phyloP scores from a whole-genome alignment of 2,888 invertebrate genomes.

The Yponomeuta sedellus region DNA sequence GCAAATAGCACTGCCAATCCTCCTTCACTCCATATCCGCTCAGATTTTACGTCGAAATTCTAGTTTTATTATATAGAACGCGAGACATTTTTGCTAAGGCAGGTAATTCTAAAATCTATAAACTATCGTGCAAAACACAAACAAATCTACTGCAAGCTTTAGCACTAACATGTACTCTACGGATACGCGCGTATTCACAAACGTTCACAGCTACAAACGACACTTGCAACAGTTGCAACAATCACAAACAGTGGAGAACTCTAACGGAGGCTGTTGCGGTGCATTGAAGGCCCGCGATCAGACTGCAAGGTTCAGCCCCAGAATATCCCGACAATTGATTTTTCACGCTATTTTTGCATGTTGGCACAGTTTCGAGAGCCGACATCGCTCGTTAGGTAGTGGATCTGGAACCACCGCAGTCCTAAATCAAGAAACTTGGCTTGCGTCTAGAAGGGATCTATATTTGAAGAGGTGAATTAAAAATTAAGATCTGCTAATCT shows the following conservation, averaged over 20 bases:
- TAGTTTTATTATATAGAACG: too few species aligned
- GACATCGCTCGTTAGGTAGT: slow-evolving; percentile 21
- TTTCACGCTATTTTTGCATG: slow-evolving; percentile 65
- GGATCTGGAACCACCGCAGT: slow-evolving; percentile 21
- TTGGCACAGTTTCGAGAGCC: slow-evolving; percentile 47
- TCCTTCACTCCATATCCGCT: not conserved
- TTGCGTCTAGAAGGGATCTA: not conserved
- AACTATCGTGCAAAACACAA: not conserved
- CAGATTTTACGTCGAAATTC: not conserved
- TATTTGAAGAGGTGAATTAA: not conserved
- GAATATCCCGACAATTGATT: slow-evolving; percentile 59
- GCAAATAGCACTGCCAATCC: not conserved
- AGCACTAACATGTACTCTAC: not conserved
- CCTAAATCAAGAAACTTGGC: slow-evolving; percentile 12
- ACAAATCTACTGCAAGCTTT: not conserved
- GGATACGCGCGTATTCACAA: not conserved
- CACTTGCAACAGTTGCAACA: not conserved
- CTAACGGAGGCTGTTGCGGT: not conserved
- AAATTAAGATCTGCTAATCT: not conserved
- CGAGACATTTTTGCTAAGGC: not conserved
- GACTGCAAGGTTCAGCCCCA: not conserved
- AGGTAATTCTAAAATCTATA: not conserved
- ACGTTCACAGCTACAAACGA: not conserved
- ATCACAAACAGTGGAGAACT: not conserved
- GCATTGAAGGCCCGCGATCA: not conserved